Conservation (phyloP, 2,797 vertebrate species). For the Otolemur crassicaudatus region DNA sequence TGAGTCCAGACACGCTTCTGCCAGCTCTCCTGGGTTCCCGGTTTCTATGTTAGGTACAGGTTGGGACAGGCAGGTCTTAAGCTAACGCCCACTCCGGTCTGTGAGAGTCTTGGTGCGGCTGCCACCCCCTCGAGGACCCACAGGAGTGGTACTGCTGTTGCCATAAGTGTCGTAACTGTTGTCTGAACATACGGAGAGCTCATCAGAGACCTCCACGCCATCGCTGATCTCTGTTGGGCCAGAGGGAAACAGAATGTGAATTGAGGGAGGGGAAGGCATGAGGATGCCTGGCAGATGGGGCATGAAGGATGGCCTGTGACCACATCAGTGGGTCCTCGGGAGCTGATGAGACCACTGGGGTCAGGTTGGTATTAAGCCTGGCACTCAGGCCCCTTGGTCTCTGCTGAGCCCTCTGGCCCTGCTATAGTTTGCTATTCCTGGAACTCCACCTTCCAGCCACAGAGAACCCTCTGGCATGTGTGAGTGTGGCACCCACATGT, state of each 20-base stretch:
- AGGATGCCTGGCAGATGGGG: background rate
- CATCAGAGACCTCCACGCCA: constrained; percentile 91
- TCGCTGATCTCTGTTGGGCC: constrained; percentile 91
- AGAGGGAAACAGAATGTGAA: constrained; percentile 46
- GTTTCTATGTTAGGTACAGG: background rate
- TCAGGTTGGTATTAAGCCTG: background rate
- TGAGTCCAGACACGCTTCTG: background rate
- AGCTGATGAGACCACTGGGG: background rate
- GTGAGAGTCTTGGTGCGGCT: background rate
- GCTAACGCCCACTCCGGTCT: constrained; percentile 67
- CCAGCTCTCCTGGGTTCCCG: background rate
- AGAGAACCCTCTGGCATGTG: background rate
- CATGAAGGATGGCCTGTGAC: background rate
- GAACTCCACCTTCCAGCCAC: background rate
- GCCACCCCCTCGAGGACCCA: constrained; percentile 60
- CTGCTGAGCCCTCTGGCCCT: background rate
- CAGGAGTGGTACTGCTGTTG: constrained; percentile 85
- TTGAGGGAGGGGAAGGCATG: fast-evolving
- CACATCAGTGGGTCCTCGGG: background rate
- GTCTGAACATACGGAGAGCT: constrained; percentile 93
- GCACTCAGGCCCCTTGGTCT: background rate
- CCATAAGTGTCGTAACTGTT: constrained; percentile 90
- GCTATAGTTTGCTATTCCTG: background rate
- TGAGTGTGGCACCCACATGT: background rate
- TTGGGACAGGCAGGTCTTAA: constrained; percentile 31